Evolutionary conservation across 1,140 invertebrate genomes (phyloP).

Genomic region (Lamellibrachia luymesi): DNA sequence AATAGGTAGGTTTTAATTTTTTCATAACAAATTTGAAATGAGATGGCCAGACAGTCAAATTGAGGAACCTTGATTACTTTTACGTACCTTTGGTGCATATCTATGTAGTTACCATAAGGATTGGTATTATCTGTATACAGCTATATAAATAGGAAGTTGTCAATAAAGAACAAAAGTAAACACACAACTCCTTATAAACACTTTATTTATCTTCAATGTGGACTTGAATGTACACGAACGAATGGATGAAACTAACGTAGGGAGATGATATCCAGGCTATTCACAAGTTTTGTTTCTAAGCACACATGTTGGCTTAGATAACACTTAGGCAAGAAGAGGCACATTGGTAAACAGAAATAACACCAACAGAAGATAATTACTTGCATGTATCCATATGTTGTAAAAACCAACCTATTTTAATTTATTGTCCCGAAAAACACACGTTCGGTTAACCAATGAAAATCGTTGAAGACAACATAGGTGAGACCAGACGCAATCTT

Average conservation of each 20-base stretch:
- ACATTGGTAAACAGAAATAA: not conserved
- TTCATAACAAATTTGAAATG: too few species aligned
- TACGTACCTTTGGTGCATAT: too few species aligned
- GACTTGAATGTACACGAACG: conserved; percentile 4
- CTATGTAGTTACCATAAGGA: too few species aligned
- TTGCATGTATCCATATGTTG: too few species aligned
- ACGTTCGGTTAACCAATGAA: too few species aligned
- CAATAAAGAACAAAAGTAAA: not conserved
- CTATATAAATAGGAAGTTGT: not conserved
- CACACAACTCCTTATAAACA: not conserved
- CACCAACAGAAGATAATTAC: not conserved
- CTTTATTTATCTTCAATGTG: not conserved
- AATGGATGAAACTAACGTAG: not conserved
- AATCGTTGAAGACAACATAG: not conserved
- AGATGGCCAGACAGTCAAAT: too few species aligned
- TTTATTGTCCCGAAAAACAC: too few species aligned
- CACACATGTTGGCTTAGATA: not conserved
- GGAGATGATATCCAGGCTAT: not conserved
- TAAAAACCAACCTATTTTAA: too few species aligned
- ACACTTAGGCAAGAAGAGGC: not conserved
- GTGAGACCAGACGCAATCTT: not conserved
- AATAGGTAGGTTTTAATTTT: too few species aligned
- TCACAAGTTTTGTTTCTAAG: not conserved
- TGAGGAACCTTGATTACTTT: too few species aligned
- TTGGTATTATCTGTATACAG: not conserved